Percentiles rank a stretch among this genome's conserved stretches.
These are phyloP conservation scores for Erpornis zantholeuca DNA, from an alignment of 2,113 vertebrate genomes.

Conservation along the genomic window DNA sequence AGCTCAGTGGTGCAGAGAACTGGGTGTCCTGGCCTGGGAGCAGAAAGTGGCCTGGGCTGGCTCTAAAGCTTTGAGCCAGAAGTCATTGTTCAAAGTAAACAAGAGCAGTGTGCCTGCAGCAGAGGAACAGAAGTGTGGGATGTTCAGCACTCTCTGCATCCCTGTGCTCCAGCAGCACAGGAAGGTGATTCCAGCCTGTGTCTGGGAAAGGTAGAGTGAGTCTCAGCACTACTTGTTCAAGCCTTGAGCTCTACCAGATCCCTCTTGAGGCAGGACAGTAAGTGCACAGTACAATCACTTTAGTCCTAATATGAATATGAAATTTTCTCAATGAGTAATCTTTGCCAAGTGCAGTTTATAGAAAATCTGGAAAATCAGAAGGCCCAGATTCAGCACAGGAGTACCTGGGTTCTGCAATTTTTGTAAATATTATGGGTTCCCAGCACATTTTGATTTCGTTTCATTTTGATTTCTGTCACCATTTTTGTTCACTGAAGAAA, in stretches of 20 bases:
- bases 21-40: background rate
- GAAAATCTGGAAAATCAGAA: background rate
- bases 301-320: background rate
- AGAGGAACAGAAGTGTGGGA: background rate
- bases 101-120: background rate
- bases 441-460: background rate
- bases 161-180: background rate
- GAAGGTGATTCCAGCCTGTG: background rate
- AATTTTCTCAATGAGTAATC: background rate
- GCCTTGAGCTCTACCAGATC: background rate
- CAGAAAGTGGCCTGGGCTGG: background rate
- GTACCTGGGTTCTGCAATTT: background rate
- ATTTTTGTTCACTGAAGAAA: background rate
- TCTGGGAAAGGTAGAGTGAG: background rate
- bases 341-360: background rate
- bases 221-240: background rate
- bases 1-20: background rate
- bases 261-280: background rate
- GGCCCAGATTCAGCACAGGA: background rate
- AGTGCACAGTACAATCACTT: background rate
- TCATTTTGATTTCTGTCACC: background rate
- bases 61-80: background rate
- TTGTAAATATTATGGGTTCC: background rate
- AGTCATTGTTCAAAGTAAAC: background rate
- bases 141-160: background rate